These are phyloP conservation scores for Rhabdophis nuchalis DNA, from an alignment of 2,797 vertebrate genomes.

Conservation along the genomic window DNA sequence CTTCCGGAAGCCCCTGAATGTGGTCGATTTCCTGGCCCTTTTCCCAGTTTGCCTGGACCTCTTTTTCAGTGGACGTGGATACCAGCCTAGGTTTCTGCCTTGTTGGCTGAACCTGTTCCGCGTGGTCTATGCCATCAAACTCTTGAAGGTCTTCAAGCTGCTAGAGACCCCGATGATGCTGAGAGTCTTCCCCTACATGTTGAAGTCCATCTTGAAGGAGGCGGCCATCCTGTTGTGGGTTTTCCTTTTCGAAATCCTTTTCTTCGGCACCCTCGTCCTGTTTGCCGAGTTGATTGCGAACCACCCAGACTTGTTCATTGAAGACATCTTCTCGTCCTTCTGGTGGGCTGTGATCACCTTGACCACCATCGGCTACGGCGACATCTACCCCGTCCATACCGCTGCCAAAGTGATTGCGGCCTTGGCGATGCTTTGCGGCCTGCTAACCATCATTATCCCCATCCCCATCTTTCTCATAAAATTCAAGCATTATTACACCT, in stretches of 20 bases:
- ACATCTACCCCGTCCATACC: slow-evolving; percentile 24
- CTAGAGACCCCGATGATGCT: slow-evolving; percentile 49
- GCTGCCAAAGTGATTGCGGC: slow-evolving; percentile 26
- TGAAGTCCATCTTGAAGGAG: slow-evolving; percentile 51
- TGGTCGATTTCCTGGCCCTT: not conserved
- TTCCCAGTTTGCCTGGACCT: not conserved
- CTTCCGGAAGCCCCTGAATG: not conserved
- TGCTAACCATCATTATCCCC: slow-evolving; percentile 51
- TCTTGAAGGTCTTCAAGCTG: slow-evolving; percentile 45
- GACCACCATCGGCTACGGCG: slow-evolving; percentile 52
- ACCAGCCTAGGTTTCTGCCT: not conserved
- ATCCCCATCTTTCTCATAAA: slow-evolving; percentile 52
- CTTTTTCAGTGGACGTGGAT: not conserved
- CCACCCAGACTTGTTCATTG: not conserved
- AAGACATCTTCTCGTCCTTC: slow-evolving; percentile 45
- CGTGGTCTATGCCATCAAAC: not conserved
- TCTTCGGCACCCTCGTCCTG: slow-evolving; percentile 53
- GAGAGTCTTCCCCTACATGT: slow-evolving; percentile 45
- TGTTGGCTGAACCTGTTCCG: not conserved
- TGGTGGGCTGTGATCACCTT: slow-evolving; percentile 60
- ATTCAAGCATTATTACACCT: slow-evolving; percentile 54
- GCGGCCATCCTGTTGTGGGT: slow-evolving; percentile 54
- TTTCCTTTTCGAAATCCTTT: slow-evolving; percentile 52
- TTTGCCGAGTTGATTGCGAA: slow-evolving; percentile 38
- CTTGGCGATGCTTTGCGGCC: slow-evolving; percentile 31